phyloP scores from a whole-genome alignment of 1,140 invertebrate species.

The Bicyclus anynana region DNA sequence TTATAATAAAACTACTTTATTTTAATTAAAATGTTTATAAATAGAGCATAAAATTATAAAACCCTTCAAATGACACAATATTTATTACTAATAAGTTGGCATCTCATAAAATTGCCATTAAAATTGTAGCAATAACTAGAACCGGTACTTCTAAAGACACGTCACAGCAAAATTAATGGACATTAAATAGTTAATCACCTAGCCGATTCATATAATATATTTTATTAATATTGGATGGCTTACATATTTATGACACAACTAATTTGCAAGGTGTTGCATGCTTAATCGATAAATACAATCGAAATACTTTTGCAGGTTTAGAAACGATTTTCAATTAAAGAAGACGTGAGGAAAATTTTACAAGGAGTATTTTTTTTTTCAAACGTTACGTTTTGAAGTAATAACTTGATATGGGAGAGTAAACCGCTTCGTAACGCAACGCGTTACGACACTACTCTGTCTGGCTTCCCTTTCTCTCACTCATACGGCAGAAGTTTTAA shows the following conservation, averaged over 20 bases:
- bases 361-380: no score
- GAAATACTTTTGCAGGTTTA: no score
- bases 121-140: constrained; percentile 1
- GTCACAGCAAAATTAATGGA: background rate
- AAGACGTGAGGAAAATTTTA: no score
- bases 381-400: no score
- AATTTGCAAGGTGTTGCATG: background rate
- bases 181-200: background rate
- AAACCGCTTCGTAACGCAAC: no score
- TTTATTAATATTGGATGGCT: background rate
- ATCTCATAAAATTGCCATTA: background rate
- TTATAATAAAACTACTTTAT: no score
- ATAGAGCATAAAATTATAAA: constrained; percentile 2
- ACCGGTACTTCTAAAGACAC: background rate
- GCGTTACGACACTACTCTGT: no score
- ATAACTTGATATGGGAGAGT: no score
- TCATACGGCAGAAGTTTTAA: no score
- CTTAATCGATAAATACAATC: no score
- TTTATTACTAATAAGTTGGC: background rate
- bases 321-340: no score
- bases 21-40: background rate
- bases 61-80: background rate
- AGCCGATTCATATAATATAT: background rate
- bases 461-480: no score
- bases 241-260: background rate